Evolutionary conservation across 2,113 vertebrate species (phyloP).

Genomic region (Cinclus mexicanus): DNA sequence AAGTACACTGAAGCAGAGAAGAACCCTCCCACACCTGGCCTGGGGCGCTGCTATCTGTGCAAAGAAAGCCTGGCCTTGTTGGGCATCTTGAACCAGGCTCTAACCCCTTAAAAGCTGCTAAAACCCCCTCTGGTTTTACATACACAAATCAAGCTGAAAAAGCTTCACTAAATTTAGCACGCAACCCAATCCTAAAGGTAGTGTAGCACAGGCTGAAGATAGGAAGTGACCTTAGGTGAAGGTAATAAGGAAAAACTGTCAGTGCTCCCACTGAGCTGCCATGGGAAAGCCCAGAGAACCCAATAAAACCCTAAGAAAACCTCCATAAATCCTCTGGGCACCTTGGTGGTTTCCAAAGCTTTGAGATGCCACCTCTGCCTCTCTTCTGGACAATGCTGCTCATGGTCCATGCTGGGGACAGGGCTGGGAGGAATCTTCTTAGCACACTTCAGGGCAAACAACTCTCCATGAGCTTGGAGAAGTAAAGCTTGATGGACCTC

Average conservation of each 20-base stretch:
- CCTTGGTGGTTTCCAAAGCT: neutral
- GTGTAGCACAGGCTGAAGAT: neutral
- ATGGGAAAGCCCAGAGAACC: neutral
- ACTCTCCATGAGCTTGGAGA: neutral
- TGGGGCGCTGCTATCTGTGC: neutral
- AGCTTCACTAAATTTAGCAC: constrained; percentile 36
- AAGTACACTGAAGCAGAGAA: neutral
- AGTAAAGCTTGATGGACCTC: neutral
- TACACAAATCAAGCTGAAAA: neutral
- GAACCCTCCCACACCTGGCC: neutral
- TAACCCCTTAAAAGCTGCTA: neutral
- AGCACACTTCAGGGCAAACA: neutral
- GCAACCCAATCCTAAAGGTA: neutral
- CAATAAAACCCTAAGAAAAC: neutral
- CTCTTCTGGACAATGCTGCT: neutral
- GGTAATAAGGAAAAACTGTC: neutral
- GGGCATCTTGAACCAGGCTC: neutral
- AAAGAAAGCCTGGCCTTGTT: neutral
- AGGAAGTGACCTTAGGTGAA: constrained; percentile 14
- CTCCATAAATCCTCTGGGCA: neutral
- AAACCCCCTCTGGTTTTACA: neutral
- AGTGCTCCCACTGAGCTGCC: neutral
- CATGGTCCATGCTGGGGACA: rapidly evolving
- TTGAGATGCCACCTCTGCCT: neutral
- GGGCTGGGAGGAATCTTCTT: neutral